phyloP scores from a whole-genome alignment of 2,113 vertebrate genomes.

The Muntiacus muntjak region DNA sequence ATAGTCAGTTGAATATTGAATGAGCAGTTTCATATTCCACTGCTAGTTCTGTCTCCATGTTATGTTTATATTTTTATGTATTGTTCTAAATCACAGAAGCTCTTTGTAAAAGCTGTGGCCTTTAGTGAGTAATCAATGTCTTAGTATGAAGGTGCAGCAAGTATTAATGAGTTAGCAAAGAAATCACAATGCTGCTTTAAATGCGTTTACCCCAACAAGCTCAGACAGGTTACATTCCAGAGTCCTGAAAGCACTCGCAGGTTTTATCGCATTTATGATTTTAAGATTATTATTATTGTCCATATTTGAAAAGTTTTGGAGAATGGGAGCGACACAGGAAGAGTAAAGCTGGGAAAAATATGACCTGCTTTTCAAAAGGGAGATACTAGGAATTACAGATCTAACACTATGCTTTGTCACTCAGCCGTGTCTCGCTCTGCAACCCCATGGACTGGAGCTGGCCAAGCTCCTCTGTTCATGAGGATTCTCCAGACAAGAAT shows the following conservation, averaged over 20 bases:
- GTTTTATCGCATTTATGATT: not conserved
- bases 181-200: not conserved
- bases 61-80: constrained; percentile 31
- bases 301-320: not conserved
- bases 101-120: not conserved
- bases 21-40: not conserved
- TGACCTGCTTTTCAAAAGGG: not conserved
- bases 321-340: not conserved
- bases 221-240: not conserved
- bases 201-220: not conserved
- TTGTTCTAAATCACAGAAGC: constrained; percentile 6
- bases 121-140: not conserved
- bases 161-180: not conserved
- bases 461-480: not conserved
- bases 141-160: constrained; percentile 8
- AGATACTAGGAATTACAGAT: not conserved
- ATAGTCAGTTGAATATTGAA: constrained; percentile 10
- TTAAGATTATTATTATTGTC: not conserved
- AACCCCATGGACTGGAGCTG: not conserved
- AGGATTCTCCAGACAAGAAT: not conserved
- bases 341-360: not conserved
- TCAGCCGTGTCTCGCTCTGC: fast-evolving
- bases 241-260: not conserved
- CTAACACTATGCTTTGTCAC: not conserved
- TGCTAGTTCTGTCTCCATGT: not conserved